phyloP scores from a whole-genome alignment of 2,113 vertebrate species.

The Oryzias celebensis region DNA sequence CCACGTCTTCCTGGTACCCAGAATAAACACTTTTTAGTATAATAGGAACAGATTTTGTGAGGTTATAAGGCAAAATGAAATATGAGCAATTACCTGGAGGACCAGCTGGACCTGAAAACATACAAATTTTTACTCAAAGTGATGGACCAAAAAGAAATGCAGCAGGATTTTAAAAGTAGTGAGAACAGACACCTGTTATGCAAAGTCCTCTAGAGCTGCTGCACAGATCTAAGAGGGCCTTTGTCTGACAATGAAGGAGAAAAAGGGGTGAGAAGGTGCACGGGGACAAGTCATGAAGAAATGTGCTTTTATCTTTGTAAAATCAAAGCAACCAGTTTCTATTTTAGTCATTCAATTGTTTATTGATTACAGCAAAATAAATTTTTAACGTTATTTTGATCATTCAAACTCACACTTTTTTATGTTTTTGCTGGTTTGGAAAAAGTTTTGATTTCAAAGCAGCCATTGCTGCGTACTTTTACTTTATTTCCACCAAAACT shows the following conservation, averaged over 20 bases:
- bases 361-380: too few species aligned
- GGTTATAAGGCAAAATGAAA: neutral
- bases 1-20: slow-evolving; percentile 43
- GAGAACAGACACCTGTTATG: slow-evolving; percentile 79
- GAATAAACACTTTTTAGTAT: neutral
- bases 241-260: slow-evolving; percentile 72
- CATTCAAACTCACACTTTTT: too few species aligned
- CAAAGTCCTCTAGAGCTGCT: slow-evolving; percentile 86
- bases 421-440: too few species aligned
- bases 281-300: too few species aligned
- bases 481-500: too few species aligned
- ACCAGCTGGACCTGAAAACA: slow-evolving; percentile 81
- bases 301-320: too few species aligned
- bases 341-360: too few species aligned
- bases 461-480: too few species aligned
- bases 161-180: neutral
- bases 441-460: too few species aligned
- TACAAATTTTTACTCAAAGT: neutral
- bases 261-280: neutral
- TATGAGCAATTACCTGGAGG: slow-evolving; percentile 78
- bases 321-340: too few species aligned
- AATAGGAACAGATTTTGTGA: neutral
- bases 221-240: slow-evolving; percentile 84
- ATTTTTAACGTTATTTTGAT: too few species aligned
- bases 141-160: neutral